Evolutionary conservation across 1,140 invertebrate species (phyloP).

Genomic region (Andricus grossulariae): DNA sequence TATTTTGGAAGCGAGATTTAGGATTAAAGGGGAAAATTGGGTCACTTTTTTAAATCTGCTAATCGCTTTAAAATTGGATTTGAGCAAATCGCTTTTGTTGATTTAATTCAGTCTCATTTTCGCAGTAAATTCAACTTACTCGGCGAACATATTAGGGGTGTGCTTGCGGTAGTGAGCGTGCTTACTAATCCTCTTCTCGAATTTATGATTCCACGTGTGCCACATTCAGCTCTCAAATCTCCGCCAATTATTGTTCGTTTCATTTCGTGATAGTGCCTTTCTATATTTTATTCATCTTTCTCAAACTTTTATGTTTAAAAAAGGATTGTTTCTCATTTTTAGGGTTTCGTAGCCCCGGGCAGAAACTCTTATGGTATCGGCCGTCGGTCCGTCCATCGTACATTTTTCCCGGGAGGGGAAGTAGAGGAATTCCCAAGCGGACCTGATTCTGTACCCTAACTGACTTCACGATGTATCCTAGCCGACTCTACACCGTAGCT

Average conservation of each 20-base stretch:
- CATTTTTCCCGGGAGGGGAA: too few relatives aligned
- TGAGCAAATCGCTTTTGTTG: background rate
- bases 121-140: slow-evolving; percentile 17
- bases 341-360: too few relatives aligned
- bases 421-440: too few relatives aligned
- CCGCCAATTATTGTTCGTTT: background rate
- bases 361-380: too few relatives aligned
- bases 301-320: background rate
- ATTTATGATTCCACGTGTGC: slow-evolving; percentile 13
- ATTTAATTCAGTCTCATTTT: slow-evolving; percentile 30
- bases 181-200: background rate
- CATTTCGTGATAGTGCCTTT: background rate
- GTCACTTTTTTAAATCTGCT: too few relatives aligned
- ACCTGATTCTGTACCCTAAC: too few relatives aligned
- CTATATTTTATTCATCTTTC: background rate
- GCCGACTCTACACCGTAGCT: too few relatives aligned
- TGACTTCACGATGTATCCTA: too few relatives aligned
- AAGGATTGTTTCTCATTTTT: background rate
- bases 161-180: background rate
- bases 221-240: background rate
- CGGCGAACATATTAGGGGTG: background rate
- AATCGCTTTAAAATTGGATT: too few relatives aligned
- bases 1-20: too few relatives aligned
- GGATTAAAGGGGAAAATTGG: too few relatives aligned
- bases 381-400: too few relatives aligned